Evolutionary conservation across 2,797 vertebrate genomes (phyloP).

Genomic region (Acrossocheilus fasciatus): DNA sequence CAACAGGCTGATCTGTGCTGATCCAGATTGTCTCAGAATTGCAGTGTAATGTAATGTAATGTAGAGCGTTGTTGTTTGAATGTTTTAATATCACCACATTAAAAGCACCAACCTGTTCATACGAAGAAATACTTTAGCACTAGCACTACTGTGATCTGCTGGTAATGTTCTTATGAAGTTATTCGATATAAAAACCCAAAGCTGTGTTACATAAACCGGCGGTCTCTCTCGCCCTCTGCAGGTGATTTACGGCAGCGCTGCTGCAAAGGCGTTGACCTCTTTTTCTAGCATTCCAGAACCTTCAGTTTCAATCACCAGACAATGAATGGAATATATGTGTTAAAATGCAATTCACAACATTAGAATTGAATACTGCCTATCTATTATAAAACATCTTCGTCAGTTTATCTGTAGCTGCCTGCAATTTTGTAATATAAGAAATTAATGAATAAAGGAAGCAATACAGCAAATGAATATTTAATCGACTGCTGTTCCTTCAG

Average conservation of each 20-base stretch:
- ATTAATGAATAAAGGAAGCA: neutral
- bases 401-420: neutral
- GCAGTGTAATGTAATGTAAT: neutral
- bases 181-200: neutral
- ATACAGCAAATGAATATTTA: neutral
- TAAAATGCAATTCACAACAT: neutral
- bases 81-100: neutral
- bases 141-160: neutral
- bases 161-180: neutral
- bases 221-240: slow-evolving; percentile 50
- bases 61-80: neutral
- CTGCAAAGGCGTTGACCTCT: slow-evolving; percentile 67
- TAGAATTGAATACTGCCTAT: neutral
- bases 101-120: neutral
- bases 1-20: slow-evolving; percentile 63
- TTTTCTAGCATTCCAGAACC: slow-evolving; percentile 77
- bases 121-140: neutral
- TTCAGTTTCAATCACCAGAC: slow-evolving; percentile 61
- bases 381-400: neutral
- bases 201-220: slow-evolving; percentile 10
- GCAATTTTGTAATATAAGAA: neutral
- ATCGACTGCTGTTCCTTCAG: neutral
- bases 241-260: slow-evolving; percentile 7
- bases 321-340: neutral
- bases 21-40: slow-evolving; percentile 33